Percentiles rank a stretch among this genome's conserved stretches.
phyloP scores from a whole-genome alignment of 1,140 invertebrate species.

The Pinna nobilis region DNA sequence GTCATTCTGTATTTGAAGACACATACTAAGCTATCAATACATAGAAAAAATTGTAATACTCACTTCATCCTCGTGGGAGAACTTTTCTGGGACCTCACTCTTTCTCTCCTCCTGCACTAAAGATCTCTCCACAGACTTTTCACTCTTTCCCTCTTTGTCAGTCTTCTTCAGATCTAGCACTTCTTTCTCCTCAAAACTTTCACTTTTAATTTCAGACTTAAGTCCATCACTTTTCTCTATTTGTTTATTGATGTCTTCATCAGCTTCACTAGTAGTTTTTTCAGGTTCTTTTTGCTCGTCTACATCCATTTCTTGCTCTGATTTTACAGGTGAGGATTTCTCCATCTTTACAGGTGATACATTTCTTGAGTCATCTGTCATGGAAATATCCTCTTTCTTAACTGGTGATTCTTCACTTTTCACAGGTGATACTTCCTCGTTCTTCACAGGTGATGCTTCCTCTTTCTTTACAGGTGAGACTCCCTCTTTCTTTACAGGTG shows the following conservation, averaged over 20 bases:
- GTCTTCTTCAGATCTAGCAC: constrained; percentile 3
- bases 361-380: too few relatives aligned
- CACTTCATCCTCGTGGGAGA: too few relatives aligned
- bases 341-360: too few relatives aligned
- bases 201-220: constrained; percentile 41
- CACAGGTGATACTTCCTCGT: constrained; percentile 14
- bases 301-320: constrained; percentile 44
- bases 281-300: constrained; percentile 55
- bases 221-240: constrained; percentile 5
- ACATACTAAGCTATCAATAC: too few relatives aligned
- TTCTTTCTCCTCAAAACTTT: constrained; percentile 43
- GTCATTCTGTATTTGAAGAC: too few relatives aligned
- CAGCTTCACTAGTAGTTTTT: constrained; percentile 26
- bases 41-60: too few relatives aligned
- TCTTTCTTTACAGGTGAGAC: background rate
- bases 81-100: too few relatives aligned
- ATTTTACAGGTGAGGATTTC: constrained; percentile 42
- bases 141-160: constrained; percentile 6
- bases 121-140: background rate
- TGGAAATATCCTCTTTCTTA: constrained; percentile 28
- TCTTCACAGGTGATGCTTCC: constrained; percentile 12
- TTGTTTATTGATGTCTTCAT: constrained; percentile 19
- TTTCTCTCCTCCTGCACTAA: constrained; percentile 18
- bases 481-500: background rate
- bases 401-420: constrained; percentile 17